These are phyloP conservation scores for Sinocyclocheilus anshuiensis DNA, from an alignment of 2,113 vertebrate genomes.

Conservation along the genomic window DNA sequence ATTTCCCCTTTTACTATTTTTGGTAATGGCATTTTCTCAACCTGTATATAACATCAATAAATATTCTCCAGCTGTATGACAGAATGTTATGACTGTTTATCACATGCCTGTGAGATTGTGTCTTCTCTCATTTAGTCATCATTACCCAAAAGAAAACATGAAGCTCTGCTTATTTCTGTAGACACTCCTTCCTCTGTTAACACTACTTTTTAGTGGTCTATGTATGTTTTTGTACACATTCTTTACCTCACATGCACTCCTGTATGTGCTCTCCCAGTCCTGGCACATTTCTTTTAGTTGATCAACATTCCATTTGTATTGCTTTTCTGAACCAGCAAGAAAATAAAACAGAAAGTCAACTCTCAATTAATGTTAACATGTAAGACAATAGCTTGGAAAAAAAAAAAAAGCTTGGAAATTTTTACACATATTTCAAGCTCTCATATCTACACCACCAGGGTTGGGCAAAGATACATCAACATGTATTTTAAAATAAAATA, in stretches of 20 bases:
- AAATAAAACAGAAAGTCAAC: background rate
- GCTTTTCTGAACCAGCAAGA: constrained; percentile 73
- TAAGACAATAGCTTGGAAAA: background rate
- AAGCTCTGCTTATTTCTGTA: background rate
- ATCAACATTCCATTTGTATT: constrained; percentile 78
- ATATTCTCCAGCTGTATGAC: background rate
- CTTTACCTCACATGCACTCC: constrained; percentile 87
- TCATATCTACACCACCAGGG: background rate
- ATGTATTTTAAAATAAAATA: too few species aligned
- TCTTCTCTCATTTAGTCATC: background rate
- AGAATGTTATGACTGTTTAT: background rate
- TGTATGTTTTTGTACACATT: background rate
- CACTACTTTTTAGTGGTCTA: background rate
- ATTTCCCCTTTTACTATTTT: background rate
- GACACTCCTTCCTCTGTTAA: background rate
- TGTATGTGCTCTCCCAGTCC: constrained; percentile 90
- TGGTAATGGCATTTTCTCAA: background rate
- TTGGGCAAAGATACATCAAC: too few species aligned
- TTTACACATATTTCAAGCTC: background rate
- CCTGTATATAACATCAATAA: background rate
- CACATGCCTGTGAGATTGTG: background rate
- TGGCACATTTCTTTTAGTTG: constrained; percentile 80
- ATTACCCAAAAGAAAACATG: background rate
- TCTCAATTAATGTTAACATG: background rate
- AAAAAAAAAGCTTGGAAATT: too few species aligned